Base-by-base conservation (phyloP, 2,113 vertebrate genomes). In the Carassius carassius region DNA sequence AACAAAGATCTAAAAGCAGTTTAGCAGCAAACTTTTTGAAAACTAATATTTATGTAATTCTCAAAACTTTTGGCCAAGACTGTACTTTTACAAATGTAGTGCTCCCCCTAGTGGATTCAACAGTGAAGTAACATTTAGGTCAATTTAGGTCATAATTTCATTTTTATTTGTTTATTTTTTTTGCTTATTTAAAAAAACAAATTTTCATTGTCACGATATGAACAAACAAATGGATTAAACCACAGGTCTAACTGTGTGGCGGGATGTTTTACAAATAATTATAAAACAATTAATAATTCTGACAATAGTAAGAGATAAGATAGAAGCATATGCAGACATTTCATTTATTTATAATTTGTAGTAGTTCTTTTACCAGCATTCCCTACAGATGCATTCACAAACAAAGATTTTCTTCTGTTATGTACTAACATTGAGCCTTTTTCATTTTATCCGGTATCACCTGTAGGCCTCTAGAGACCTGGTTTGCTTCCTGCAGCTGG, bases 401-500 rank as follows among this genome's bases (percentile, higher is more conserved):
- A n/a, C 5, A 41, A 41, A 41, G 29, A 3, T 32, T 3, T 3
- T 78, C 37, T 16, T 2, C 4, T 16, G 14, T 54, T 21, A 25
- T 75, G 14, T 12, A 58, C 21, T 67, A 62, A 67, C 51, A 17
- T 47, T 19, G 1, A 35, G 12, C 35, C 41, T 49, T 49, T 47
- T 47, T 37, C 1, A 3, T 76, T 17, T 49, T 10, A 63, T 29
- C 47, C 2, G 25, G 17, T 70, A 87, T 91, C 88, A 88, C 1
- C 23, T 82, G 77, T 67, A 98, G 98, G 95, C 96, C 0, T 99
- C 97, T 5, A 94, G 98, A 88, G 98, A 99, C 92, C 95, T 99
- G 29, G 95, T 96, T 21, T 99, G 98, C 92, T 99, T 99, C 85
- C 96, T 99, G 0, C 98, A 99, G 91, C 90, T 99, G 89, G 98